Conservation (phyloP, 2,797 vertebrate species). For the Cichlasoma orientale region DNA sequence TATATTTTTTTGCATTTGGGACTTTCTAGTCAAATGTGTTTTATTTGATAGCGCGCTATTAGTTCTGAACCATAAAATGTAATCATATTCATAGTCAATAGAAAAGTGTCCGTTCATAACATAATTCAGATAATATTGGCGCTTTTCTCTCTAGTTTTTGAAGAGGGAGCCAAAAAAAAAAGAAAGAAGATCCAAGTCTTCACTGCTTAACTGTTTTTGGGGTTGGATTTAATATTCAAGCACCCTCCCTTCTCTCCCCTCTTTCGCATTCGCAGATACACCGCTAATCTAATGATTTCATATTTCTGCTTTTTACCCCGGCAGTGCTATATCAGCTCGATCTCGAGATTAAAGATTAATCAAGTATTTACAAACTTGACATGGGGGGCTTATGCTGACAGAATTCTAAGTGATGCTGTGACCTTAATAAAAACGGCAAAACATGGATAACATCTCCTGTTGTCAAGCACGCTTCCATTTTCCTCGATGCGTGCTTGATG, state of each 20-base stretch:
- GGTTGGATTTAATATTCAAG: slow-evolving; percentile 56
- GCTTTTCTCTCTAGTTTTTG: slow-evolving; percentile 56
- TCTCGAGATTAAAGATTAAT: slow-evolving; percentile 74
- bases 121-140: slow-evolving; percentile 72
- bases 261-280: slow-evolving; percentile 36
- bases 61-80: slow-evolving; percentile 69
- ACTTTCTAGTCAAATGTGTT: slow-evolving; percentile 68
- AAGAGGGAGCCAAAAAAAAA: background rate
- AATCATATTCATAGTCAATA: slow-evolving; percentile 73
- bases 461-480: slow-evolving; percentile 58
- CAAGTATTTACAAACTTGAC: slow-evolving; percentile 69
- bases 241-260: background rate
- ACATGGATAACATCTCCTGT: slow-evolving; percentile 36
- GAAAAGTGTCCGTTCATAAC: slow-evolving; percentile 54
- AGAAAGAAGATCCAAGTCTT: slow-evolving; percentile 34
- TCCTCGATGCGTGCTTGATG: slow-evolving; percentile 58
- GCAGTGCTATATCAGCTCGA: slow-evolving; percentile 57
- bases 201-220: slow-evolving; percentile 56
- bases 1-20: slow-evolving; percentile 58
- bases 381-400: slow-evolving; percentile 21
- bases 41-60: slow-evolving; percentile 67
- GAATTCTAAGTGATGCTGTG: slow-evolving; percentile 57
- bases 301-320: slow-evolving; percentile 35
- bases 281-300: slow-evolving; percentile 62
- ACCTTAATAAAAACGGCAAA: slow-evolving; percentile 58